Percentiles rank a stretch among this genome's conserved stretches.
These are phyloP conservation scores for Pseudomugil gertrudae DNA, from an alignment of 2,797 vertebrate species.

Conservation along the genomic window DNA sequence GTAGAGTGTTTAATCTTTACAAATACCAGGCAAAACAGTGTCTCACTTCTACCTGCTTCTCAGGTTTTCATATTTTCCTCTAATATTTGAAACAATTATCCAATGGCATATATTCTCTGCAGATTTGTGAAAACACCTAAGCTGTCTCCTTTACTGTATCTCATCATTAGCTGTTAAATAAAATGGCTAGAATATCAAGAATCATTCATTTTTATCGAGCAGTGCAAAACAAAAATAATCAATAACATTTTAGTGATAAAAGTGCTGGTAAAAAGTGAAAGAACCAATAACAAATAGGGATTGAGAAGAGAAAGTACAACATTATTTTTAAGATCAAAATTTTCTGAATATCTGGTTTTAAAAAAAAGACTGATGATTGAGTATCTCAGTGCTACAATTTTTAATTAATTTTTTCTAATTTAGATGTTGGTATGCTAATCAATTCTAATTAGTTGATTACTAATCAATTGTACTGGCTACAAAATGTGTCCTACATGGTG, in stretches of 20 bases:
- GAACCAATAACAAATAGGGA: not conserved
- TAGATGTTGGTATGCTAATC: slow-evolving; percentile 5
- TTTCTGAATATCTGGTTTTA: not conserved
- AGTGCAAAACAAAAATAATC: too few species aligned
- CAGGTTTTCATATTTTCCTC: slow-evolving; percentile 37
- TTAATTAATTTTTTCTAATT: too few species aligned
- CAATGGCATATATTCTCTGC: slow-evolving; percentile 43
- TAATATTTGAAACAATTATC: slow-evolving; percentile 53
- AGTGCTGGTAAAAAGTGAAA: not conserved
- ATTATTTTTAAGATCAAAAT: not conserved
- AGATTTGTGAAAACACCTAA: slow-evolving; percentile 39
- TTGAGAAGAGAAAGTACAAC: not conserved
- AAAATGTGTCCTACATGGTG: not conserved
- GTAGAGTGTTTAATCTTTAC: slow-evolving; percentile 18
- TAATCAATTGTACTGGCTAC: not conserved
- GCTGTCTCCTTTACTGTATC: too few species aligned
- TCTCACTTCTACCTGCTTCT: slow-evolving; percentile 35
- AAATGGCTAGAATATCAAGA: too few species aligned
- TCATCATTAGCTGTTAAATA: too few species aligned
- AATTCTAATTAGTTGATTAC: too few species aligned
- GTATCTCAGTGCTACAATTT: too few species aligned
- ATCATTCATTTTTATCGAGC: too few species aligned
- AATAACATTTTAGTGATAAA: not conserved
- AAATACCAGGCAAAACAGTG: slow-evolving; percentile 32
- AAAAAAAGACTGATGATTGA: too few species aligned